These are phyloP conservation scores for Autographa gamma DNA, from an alignment of 2,888 invertebrate species.

Conservation along the genomic window DNA sequence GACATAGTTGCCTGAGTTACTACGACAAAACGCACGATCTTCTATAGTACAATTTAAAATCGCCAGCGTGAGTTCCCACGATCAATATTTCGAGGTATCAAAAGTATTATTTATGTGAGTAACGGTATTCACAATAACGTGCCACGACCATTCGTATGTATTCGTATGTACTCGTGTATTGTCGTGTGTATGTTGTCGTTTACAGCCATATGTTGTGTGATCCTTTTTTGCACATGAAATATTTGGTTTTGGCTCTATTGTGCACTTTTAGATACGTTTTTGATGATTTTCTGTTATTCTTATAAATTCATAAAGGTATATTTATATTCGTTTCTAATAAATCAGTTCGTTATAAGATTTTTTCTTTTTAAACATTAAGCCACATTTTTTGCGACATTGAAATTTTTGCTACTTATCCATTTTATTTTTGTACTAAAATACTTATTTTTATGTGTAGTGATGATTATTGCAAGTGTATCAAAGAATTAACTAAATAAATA, in stretches of 20 bases:
- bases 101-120: slow-evolving; percentile 61
- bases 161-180: slow-evolving; percentile 61
- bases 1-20: not conserved
- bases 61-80: slow-evolving; percentile 35
- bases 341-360: too few species aligned
- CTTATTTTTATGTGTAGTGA: too few species aligned
- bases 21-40: not conserved
- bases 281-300: too few species aligned
- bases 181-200: slow-evolving; percentile 57
- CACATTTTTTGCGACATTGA: too few species aligned
- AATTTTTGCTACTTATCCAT: too few species aligned
- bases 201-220: slow-evolving; percentile 59
- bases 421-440: too few species aligned
- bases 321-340: too few species aligned
- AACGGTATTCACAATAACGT: slow-evolving; percentile 60
- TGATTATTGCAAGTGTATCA: too few species aligned
- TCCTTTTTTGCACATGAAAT: slow-evolving; percentile 57
- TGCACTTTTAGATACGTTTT: too few species aligned
- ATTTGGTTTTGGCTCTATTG: slow-evolving; percentile 19
- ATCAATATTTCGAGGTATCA: slow-evolving; percentile 52
- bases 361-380: too few species aligned
- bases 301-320: too few species aligned
- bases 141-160: slow-evolving; percentile 53
- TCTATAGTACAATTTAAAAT: not conserved
- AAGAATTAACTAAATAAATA: too few species aligned